phyloP scores from a whole-genome alignment of 53 echinoderm and acorn worm species.

The Holothuria scabra region DNA sequence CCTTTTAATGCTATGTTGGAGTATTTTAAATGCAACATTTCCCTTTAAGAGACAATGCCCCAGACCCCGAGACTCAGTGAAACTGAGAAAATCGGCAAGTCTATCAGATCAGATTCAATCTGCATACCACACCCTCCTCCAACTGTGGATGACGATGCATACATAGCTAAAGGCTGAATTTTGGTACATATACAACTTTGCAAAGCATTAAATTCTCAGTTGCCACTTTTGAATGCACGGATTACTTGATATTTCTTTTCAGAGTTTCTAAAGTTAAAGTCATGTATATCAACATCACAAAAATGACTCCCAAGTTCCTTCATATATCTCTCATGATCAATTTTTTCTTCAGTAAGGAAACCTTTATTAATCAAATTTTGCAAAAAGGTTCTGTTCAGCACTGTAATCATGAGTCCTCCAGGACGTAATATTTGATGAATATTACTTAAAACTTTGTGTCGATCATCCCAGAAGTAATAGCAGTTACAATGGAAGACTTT shows the following conservation, averaged over 20 bases:
- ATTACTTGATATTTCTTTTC: conserved; percentile 31
- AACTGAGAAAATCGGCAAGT: too few relatives aligned
- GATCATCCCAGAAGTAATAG: conserved; percentile 96
- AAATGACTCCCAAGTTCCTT: conserved; percentile 66
- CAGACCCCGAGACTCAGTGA: too few relatives aligned
- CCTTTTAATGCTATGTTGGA: too few relatives aligned
- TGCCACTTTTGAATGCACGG: conserved; percentile 33
- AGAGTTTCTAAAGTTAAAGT: conserved; percentile 1
- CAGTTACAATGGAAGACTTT: conserved; percentile 87
- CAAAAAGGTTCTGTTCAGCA: conserved; percentile 33
- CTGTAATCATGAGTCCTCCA: conserved; percentile 77
- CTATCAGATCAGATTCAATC: too few relatives aligned
- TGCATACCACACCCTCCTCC: too few relatives aligned
- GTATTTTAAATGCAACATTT: too few relatives aligned
- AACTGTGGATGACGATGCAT: too few relatives aligned
- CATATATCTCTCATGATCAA: conserved; percentile 72
- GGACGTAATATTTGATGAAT: conserved; percentile 75
- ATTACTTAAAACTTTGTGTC: conserved; percentile 40
- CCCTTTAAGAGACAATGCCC: too few relatives aligned
- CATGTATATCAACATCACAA: conserved; percentile 59
- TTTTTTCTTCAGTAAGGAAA: conserved; percentile 39
- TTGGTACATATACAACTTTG: too few relatives aligned
- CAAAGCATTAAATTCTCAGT: too few relatives aligned
- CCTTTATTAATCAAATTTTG: conserved; percentile 32
- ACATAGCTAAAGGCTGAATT: too few relatives aligned